A percentile compares a stretch with the other conserved stretches of the same genome.
Conservation (phyloP, 2,113 vertebrate species). For the Leucoraja erinaceus region DNA sequence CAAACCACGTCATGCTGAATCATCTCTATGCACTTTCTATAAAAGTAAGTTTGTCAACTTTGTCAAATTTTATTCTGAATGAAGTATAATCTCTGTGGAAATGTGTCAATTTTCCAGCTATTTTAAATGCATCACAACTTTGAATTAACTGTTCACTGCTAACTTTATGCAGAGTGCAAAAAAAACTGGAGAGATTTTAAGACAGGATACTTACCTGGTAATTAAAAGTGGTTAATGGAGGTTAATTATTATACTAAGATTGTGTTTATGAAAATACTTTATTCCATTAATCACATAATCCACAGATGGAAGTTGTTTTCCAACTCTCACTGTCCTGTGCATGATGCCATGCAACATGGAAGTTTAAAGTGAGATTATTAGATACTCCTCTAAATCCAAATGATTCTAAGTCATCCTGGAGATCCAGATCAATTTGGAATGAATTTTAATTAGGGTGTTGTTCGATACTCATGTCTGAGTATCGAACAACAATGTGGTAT, state of each 20-base stretch:
- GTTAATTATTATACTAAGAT: not conserved
- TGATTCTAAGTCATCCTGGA: not conserved
- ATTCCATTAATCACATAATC: not conserved
- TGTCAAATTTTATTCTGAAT: conserved; percentile 1
- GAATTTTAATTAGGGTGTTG: not conserved
- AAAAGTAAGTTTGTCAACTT: conserved; percentile 66
- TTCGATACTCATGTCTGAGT: not conserved
- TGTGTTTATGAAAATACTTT: not conserved
- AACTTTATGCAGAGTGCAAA: not conserved
- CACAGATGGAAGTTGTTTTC: not conserved
- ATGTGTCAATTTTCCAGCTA: not conserved
- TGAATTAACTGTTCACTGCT: not conserved
- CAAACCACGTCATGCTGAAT: conserved; percentile 96
- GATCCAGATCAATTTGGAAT: not conserved
- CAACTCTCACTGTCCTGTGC: not conserved
- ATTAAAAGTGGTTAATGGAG: not conserved
- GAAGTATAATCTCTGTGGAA: conserved; percentile 18
- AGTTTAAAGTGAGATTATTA: not conserved
- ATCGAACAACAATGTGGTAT: not conserved
- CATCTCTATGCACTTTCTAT: conserved; percentile 94
- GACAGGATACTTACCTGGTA: not conserved
- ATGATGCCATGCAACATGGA: not conserved
- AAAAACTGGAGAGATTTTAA: not conserved
- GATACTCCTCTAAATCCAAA: not conserved
- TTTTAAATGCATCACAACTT: not conserved